phyloP scores from a whole-genome alignment of 2,113 vertebrate genomes.

The Aegotheles bennettii region DNA sequence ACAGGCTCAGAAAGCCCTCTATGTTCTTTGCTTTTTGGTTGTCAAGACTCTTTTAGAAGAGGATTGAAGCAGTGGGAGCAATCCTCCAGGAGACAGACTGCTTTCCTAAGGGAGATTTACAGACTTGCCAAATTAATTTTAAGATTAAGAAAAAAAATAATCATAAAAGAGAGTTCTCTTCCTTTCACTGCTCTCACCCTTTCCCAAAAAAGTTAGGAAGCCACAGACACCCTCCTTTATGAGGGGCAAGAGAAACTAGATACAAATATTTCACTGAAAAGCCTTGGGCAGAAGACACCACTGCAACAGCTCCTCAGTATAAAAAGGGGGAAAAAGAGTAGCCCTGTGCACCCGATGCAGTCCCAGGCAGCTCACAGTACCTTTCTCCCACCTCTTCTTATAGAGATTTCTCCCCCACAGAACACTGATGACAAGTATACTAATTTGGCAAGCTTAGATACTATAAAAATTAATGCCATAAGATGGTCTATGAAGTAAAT shows the following conservation, averaged over 20 bases:
- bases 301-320: not conserved
- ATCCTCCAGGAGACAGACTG: not conserved
- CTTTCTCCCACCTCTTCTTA: not conserved
- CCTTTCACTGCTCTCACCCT: not conserved
- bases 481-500: not conserved
- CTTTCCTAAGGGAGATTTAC: not conserved
- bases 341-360: not conserved
- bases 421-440: not conserved
- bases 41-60: not conserved
- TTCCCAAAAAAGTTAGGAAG: not conserved
- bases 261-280: not conserved
- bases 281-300: not conserved
- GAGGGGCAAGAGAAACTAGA: not conserved
- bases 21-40: not conserved
- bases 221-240: not conserved
- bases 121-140: not conserved
- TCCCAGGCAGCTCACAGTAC: not conserved
- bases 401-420: not conserved
- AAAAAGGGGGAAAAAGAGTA: not conserved
- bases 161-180: not conserved
- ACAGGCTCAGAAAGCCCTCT: not conserved
- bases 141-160: not conserved
- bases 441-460: not conserved
- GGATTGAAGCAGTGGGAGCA: not conserved
- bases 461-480: not conserved